These are phyloP conservation scores for Indicator indicator DNA, from an alignment of 2,113 vertebrate genomes.

Conservation along the genomic window DNA sequence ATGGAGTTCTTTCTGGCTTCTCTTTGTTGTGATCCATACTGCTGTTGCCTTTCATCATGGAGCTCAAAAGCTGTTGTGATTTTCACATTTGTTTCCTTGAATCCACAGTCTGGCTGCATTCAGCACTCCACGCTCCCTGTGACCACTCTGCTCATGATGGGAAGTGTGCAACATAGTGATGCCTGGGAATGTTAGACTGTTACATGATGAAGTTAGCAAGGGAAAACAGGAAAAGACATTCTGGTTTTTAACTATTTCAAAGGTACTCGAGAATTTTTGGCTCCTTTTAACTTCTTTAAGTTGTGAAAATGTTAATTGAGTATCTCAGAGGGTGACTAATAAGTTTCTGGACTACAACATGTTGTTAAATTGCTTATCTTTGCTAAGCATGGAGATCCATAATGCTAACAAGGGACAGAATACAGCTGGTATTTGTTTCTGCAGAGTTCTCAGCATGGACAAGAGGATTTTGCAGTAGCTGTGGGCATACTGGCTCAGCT, in stretches of 20 bases:
- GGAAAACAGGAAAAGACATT: background rate
- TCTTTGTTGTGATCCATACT: background rate
- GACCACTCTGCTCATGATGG: background rate
- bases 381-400: background rate
- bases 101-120: background rate
- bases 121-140: background rate
- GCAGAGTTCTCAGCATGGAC: background rate
- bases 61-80: background rate
- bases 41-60: background rate
- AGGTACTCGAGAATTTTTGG: background rate
- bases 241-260: background rate
- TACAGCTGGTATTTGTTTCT: background rate
- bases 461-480: background rate
- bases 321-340: background rate
- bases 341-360: background rate
- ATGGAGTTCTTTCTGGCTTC: background rate
- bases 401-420: background rate
- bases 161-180: background rate
- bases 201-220: background rate
- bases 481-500: conserved; percentile 3
- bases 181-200: background rate
- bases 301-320: conserved; percentile 1
- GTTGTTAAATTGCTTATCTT: conserved; percentile 51
- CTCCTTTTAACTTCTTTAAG: background rate
- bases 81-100: background rate